Conservation (phyloP, 2,888 invertebrate genomes). For the Schizaphis graminum region DNA sequence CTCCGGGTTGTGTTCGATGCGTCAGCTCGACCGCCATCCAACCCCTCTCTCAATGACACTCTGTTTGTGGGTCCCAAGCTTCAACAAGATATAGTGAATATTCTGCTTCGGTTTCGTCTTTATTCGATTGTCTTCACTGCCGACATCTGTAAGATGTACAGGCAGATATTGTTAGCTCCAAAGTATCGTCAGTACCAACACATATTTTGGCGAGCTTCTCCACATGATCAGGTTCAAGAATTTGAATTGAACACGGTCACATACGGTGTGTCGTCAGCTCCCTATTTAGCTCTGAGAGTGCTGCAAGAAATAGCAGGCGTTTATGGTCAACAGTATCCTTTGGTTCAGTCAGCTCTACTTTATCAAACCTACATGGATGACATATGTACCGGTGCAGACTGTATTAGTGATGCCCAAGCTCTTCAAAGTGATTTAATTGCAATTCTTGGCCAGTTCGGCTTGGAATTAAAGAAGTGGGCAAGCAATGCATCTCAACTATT, state of each 20-base stretch:
- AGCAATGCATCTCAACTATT: neutral
- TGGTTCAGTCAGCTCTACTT: neutral
- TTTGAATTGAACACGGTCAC: too few species aligned
- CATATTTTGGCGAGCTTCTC: too few species aligned
- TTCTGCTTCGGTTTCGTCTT: neutral
- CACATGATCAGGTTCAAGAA: too few species aligned
- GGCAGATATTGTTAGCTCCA: neutral
- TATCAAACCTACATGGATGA: neutral
- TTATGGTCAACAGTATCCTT: neutral
- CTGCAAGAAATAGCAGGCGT: too few species aligned
- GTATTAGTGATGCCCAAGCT: neutral
- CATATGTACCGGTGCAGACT: neutral
- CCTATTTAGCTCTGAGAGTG: too few species aligned
- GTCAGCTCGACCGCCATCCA: neutral
- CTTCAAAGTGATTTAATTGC: neutral
- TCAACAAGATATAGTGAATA: neutral
- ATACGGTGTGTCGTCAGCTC: too few species aligned
- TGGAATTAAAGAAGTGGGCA: neutral
- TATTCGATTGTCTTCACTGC: neutral
- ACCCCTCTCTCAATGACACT: neutral
- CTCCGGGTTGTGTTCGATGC: neutral
- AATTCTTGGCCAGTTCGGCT: neutral
- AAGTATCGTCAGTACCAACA: too few species aligned
- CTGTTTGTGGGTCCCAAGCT: neutral
- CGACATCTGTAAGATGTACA: neutral